Evolutionary conservation across 2,797 vertebrate genomes (phyloP), one percentile per base, ranked within the genome.

Genomic region (Podargus strigoides): DNA sequence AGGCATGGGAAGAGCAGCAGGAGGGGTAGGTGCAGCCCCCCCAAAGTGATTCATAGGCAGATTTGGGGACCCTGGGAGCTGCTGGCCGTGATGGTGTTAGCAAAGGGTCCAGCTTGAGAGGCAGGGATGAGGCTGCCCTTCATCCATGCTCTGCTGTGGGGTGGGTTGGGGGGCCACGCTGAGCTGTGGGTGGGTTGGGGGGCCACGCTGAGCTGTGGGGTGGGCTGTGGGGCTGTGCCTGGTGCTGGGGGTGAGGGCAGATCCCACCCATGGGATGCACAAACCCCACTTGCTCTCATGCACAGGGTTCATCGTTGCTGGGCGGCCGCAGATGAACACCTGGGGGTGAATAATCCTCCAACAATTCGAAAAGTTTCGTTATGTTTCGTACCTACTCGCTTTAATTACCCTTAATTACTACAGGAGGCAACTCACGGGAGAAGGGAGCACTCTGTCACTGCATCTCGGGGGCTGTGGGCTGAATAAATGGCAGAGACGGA

Each of bases 381-480:
- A 17, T n/a, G 14, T 69, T 89, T 90, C 47, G 1, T 70, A 70
- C 68, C 66, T 92, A 17, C 70, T 94, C n/a, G 85, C 59, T 93
- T 86, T 96, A 96, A 97, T 97, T 95, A 85, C 90, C 89, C 83
- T 72, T 95, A 96, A 97, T 97, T 96, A 91, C 83, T 46, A 11
- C 67, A 39, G 74, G 49, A 23, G 58, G 94, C 90, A 63, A 34
- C 88, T 86, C 49, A 27, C n/a, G 32, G 86, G 50, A 85, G 85
- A n/a, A 42, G 42, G 11, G 80, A 91, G 89, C 3, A 14, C 91
- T 70, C 70, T 63, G 82, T 78, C 69, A 39, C 82, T 2, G 11
- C 37, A 17, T 68, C 76, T 46, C 41, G 12, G 79, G 56, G 72
- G 46, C 72, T 78, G 87, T 66, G 12, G 36, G 53, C 18, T 34